phyloP scores from a whole-genome alignment of 2,888 invertebrate species.

The Hipparchia sbordonii region DNA sequence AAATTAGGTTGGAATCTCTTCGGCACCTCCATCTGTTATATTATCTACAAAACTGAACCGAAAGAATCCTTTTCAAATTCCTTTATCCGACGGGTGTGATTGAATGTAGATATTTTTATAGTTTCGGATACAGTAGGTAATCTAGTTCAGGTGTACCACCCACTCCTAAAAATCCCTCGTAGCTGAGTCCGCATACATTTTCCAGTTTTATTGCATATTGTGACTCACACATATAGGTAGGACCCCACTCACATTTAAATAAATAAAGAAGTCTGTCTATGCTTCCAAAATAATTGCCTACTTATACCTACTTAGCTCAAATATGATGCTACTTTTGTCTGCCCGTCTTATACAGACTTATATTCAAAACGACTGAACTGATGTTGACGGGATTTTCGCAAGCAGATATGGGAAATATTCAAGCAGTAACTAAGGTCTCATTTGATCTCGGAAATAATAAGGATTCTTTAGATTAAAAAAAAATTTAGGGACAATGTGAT shows the following conservation, averaged over 20 bases:
- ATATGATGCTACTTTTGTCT: too few relatives aligned
- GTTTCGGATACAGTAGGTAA: conserved; percentile 67
- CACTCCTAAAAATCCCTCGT: conserved; percentile 66
- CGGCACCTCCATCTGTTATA: conserved; percentile 61
- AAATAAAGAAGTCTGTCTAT: too few relatives aligned
- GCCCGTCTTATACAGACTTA: conserved; percentile 40
- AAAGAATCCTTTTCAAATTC: conserved; percentile 68
- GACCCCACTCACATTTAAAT: too few relatives aligned
- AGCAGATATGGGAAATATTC: too few relatives aligned
- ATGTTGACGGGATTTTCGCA: too few relatives aligned
- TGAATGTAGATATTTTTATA: conserved; percentile 70
- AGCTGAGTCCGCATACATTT: conserved; percentile 72
- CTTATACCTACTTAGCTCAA: too few relatives aligned
- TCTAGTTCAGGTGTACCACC: conserved; percentile 74
- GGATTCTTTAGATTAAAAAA: too few relatives aligned
- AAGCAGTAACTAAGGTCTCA: too few relatives aligned
- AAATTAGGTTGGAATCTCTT: conserved; percentile 61
- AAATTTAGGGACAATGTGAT: too few relatives aligned
- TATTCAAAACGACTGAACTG: conserved; percentile 47
- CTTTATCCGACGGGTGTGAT: conserved; percentile 63
- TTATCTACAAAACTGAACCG: conserved; percentile 52
- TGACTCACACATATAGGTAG: conserved; percentile 54
- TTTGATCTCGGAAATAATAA: too few relatives aligned
- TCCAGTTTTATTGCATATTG: conserved; percentile 80
- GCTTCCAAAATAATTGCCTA: too few relatives aligned